phyloP scores from a whole-genome alignment of 2,797 vertebrate genomes.

The Nannoperca australis region DNA sequence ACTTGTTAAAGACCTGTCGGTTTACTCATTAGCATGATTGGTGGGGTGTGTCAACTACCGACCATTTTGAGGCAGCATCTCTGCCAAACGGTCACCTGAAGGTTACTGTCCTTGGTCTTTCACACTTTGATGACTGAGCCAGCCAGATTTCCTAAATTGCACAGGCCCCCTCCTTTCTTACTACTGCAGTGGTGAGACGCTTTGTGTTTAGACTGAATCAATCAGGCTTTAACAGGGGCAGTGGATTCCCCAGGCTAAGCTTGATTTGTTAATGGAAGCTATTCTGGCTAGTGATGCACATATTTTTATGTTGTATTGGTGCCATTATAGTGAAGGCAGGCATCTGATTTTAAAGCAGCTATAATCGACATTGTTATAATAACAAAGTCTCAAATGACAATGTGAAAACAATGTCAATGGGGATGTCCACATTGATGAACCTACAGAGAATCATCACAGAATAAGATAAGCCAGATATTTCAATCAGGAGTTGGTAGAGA shows the following conservation, averaged over 20 bases:
- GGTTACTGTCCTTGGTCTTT: constrained; percentile 39
- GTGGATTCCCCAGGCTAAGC: background rate
- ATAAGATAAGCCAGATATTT: no score
- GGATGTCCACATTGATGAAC: background rate
- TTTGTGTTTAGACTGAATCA: background rate
- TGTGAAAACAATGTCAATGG: background rate
- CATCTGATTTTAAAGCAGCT: background rate
- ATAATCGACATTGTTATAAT: background rate
- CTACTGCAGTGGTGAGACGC: background rate
- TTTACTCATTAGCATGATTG: constrained; percentile 62
- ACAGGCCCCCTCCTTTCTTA: background rate
- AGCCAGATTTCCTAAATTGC: background rate
- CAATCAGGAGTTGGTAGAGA: no score
- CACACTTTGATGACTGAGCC: constrained; percentile 1
- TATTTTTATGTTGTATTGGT: background rate
- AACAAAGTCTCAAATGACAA: background rate
- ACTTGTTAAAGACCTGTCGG: constrained; percentile 32
- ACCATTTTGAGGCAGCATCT: constrained; percentile 10
- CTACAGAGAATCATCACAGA: background rate
- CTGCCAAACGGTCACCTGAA: constrained; percentile 48
- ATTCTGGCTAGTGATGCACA: background rate
- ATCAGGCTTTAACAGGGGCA: constrained; percentile 1
- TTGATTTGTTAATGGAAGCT: background rate
- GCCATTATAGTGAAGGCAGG: background rate
- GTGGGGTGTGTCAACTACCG: constrained; percentile 30